A percentile compares a stretch with the other conserved stretches of the same genome.
Conservation (phyloP, 2,888 invertebrate genomes). For the Physocephala rufipes region DNA sequence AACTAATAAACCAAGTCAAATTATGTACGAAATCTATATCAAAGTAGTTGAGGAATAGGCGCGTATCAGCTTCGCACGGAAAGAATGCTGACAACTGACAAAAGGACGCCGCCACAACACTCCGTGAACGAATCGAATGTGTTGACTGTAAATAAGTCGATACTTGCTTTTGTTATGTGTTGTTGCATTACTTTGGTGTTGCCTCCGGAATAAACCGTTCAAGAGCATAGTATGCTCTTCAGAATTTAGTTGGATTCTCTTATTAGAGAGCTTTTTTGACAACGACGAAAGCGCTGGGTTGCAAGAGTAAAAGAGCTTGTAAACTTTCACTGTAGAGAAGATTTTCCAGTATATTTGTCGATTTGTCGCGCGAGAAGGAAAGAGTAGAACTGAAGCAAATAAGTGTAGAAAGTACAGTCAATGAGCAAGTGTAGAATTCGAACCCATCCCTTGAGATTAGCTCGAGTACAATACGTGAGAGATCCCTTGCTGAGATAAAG, state of each 20-base stretch:
- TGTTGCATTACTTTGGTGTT: neutral
- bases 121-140: neutral
- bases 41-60: neutral
- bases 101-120: conserved; percentile 13
- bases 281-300: no score
- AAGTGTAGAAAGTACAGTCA: no score
- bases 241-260: no score
- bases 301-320: neutral
- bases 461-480: conserved; percentile 6
- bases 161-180: neutral
- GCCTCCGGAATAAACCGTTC: neutral
- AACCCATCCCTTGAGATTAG: neutral
- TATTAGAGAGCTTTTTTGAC: no score
- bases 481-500: conserved; percentile 26
- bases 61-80: conserved; percentile 12
- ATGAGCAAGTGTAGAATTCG: neutral
- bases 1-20: neutral
- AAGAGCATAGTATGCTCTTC: neutral
- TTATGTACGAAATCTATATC: neutral
- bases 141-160: neutral
- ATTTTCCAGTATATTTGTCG: conserved; percentile 1
- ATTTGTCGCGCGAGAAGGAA: conserved; percentile 17
- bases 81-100: conserved; percentile 23
- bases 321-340: neutral
- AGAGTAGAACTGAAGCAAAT: neutral